Percentiles rank a stretch among this genome's conserved stretches.
These are phyloP conservation scores for Anthonomus grandis DNA, from an alignment of 1,140 invertebrate genomes.

Conservation along the genomic window DNA sequence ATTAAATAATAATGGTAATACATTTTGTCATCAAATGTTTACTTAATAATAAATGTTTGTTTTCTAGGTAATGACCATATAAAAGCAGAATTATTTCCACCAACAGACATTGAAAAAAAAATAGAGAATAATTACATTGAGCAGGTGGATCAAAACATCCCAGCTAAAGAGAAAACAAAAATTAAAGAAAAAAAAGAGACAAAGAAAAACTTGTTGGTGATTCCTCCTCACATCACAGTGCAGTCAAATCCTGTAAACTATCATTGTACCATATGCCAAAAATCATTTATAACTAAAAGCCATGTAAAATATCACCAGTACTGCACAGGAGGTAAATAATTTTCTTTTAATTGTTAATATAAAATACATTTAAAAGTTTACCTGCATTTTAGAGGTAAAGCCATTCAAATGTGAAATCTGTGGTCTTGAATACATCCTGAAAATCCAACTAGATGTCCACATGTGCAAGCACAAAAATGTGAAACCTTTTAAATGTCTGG, in stretches of 20 bases:
- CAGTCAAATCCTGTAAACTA: slow-evolving; percentile 32
- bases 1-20: slow-evolving; percentile 29
- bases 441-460: slow-evolving; percentile 44
- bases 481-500: slow-evolving; percentile 42
- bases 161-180: slow-evolving; percentile 2
- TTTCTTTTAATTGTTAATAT: not conserved
- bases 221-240: slow-evolving; percentile 39
- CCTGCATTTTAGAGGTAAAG: slow-evolving; percentile 45
- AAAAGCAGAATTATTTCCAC: not conserved
- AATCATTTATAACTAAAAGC: slow-evolving; percentile 40
- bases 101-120: not conserved
- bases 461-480: slow-evolving; percentile 40
- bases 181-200: not conserved
- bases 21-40: slow-evolving; percentile 13
- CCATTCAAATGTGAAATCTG: slow-evolving; percentile 44
- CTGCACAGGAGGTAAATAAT: slow-evolving; percentile 41
- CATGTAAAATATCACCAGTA: slow-evolving; percentile 46
- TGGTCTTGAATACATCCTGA: slow-evolving; percentile 42
- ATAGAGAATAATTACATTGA: not conserved
- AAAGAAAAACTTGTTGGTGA: slow-evolving; percentile 11
- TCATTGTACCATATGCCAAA: slow-evolving; percentile 45
- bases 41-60: no score
- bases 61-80: not conserved
- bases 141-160: not conserved
- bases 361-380: not conserved